Conservation (phyloP, 2,888 invertebrate genomes). For the Cheilosia urbana region DNA sequence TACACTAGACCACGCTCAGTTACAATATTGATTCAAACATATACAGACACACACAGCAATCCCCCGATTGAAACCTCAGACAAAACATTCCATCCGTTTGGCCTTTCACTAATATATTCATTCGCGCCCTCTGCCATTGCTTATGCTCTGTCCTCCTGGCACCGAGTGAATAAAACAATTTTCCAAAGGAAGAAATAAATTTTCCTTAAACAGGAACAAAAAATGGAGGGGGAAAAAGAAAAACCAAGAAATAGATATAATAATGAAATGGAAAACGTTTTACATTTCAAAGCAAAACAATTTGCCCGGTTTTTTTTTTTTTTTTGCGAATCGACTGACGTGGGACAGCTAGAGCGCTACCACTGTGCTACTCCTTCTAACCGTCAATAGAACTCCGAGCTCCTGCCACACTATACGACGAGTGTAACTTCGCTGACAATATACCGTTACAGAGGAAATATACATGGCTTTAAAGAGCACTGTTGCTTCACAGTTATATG, state of each 20-base stretch:
- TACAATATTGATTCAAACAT: slow-evolving; percentile 14
- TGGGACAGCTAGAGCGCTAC: slow-evolving; percentile 57
- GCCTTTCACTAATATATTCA: slow-evolving; percentile 58
- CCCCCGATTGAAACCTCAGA: slow-evolving; percentile 45
- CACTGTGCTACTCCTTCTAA: slow-evolving; percentile 10
- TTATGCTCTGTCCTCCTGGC: slow-evolving; percentile 18
- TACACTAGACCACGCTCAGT: background rate
- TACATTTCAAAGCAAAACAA: slow-evolving; percentile 74
- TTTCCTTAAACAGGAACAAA: slow-evolving; percentile 20
- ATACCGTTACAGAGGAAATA: background rate
- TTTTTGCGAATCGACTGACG: slow-evolving; percentile 58
- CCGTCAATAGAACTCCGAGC: slow-evolving; percentile 61
- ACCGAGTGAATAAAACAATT: slow-evolving; percentile 67
- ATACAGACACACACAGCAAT: background rate
- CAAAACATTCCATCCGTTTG: slow-evolving; percentile 48
- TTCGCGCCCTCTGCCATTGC: slow-evolving; percentile 42
- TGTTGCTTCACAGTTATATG: slow-evolving; percentile 56
- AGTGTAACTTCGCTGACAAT: slow-evolving; percentile 57
- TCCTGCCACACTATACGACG: slow-evolving; percentile 33
- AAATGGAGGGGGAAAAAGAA: background rate
- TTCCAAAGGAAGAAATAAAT: slow-evolving; percentile 65
- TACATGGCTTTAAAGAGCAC: slow-evolving; percentile 64
- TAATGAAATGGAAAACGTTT: slow-evolving; percentile 74
- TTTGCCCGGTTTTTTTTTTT: slow-evolving; percentile 36
- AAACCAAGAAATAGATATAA: slow-evolving; percentile 33